Base-by-base conservation (phyloP, 2,888 invertebrate genomes). In the Ectobius pallidus region DNA sequence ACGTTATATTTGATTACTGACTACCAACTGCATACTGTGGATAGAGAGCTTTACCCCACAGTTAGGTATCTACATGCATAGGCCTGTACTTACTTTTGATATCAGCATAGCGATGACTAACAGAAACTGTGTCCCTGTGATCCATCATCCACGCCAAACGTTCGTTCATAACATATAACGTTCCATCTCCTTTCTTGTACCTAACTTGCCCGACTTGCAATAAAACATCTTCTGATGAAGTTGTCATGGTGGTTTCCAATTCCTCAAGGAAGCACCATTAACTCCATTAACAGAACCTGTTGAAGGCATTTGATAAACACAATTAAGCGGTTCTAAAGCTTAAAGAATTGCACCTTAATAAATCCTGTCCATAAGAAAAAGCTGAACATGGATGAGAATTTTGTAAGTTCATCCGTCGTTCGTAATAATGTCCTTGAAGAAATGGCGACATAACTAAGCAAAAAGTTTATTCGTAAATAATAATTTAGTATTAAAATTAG, bases 91-190 rank as follows among this genome's bases (percentile, higher is more conserved):
- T 87, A 95, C 86, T 91, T 89, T 97, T 98, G 77, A 99, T 97
- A 83, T 98, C 97, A 75, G 95, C 92, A 85, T 95, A 99, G 81
- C 92, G 90, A 84, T 97, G 96, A 71, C 96, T 96, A 73, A 97
- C 93, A 16, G 94, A 92, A 63, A 98, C 96, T 1, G 93, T 95
- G 81, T 97, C 95, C 76, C 92, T 88, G 82, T 96, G 94, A 81
- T 96, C 94, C 76, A 95, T 88, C 93, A 97, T 97, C 96, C 97
- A 99, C 44, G 96, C 97, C 78, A 99, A 86, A 78, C 98, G 88
- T 84, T 96, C 94, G 79, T 95, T 95, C 97, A 98, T 97, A 76
- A 99, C 90, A 83, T 97, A 96, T 72, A 99, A 85, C 0, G 94
- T 94, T 14, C 99, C 99, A 85, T 98, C 97, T 71, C 95, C 95